Evolutionary conservation across 2,113 vertebrate species (phyloP), one percentile per base, ranked within the genome.

Genomic region (Eurypyga helias): DNA sequence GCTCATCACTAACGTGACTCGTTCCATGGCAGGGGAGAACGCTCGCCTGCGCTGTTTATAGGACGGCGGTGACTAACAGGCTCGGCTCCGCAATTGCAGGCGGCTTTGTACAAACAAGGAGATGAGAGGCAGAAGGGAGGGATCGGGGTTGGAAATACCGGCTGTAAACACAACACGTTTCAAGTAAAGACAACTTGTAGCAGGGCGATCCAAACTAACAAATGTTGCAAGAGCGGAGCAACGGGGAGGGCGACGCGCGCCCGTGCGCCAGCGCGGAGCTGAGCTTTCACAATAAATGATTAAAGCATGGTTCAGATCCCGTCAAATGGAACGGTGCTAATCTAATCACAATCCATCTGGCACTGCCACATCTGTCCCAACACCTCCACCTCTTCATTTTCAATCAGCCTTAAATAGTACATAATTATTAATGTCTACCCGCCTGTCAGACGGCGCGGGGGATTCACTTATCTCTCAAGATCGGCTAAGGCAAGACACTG

Each of bases 281-380:
- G 41, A 88, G 96, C 96, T 95, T 95, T 96, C 96, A 95, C 96
- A 95, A 97, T 95, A 96, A 96, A 95, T 97, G 94, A 98, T 97
- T 97, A 98, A 97, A 97, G 94, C 95, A 95, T 92, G 95, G 95
- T 91, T 97, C 96, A 96, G 92, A 97, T 97, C 95, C 95, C 96
- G 87, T 98, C 97, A 97, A 96, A 98, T 97, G 96, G 96, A 98
- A 97, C 95, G 94, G 89, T 96, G 95, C 97, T 98, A 98, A 98
- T 98, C 97, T 97, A 98, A 98, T 97, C 96, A 97, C 96, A 97
- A 98, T 98, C 97, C 96, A 97, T 98, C 97, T 98, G 96, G 97
- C 95, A 97, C 96, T 98, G 97, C 97, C 97, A 98, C 97, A 97
- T 97, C 97, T 98, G 96, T 97, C 96, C 97, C 97, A 97, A 97